Base-by-base conservation (phyloP, 2,113 vertebrate species). In the Drymodes brunneopygia region DNA sequence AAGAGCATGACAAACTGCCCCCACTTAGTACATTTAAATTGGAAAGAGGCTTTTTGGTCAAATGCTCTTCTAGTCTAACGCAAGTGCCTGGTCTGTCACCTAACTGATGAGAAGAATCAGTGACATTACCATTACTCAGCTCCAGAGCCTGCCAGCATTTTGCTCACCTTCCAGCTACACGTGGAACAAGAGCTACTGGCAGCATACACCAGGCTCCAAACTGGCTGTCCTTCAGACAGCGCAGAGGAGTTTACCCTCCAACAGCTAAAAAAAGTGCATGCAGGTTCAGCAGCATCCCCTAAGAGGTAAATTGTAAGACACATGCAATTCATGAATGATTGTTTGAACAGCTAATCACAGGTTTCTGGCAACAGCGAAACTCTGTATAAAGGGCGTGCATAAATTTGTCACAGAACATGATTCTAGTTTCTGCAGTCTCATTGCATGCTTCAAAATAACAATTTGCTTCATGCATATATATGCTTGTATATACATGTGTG, bases 311-410 rank as follows among this genome's bases (percentile, higher is more conserved):
- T 14, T 50, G 23, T 42, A 86, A 74, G 54, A 82, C 69, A 88
- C 25, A 1, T 48, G 38, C 70, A 77, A 53, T 48, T 93, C 53
- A 42, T 82, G 51, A 95, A 86, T 44, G n/a, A 47, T 61, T 86
- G 58, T 75, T 96, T 47, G 94, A 90, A 92, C 70, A 95, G 81
- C 84, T 94, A 92, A 90, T 90, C 82, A 93, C 58, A 93, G 67
- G 60, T 86, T 88, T 70, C 53, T 17, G 28, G 27, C 74, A 81
- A 51, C 47, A 81, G 56, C 0, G 0, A 66, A 90, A 83, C 64
- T 73, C 2, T 0, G 56, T 56, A 19, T 90, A 70, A 83, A 96
- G 67, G 67, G 79, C 1, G 0, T 6, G 67, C 85, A 83, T 61
- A 38, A 44, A 45, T 93, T 92, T 44, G 35, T 56, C 6, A 1